Evolutionary conservation across 1,140 invertebrate species (phyloP).

Genomic region (Acyrthosiphon pisum): DNA sequence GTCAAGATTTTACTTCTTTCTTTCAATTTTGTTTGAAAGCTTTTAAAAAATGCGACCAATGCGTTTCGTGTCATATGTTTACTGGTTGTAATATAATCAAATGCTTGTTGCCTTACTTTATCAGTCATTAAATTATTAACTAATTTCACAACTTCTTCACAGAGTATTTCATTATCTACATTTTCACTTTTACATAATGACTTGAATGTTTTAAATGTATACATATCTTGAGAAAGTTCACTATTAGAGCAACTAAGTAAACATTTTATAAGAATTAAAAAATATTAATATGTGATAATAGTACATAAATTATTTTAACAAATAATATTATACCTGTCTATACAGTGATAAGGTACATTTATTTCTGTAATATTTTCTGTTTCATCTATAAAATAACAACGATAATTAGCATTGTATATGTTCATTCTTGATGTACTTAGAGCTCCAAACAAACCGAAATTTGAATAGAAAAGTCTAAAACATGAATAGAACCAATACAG

Average conservation of each 20-base stretch:
- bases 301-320: background rate
- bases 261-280: constrained; percentile 18
- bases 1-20: constrained; percentile 25
- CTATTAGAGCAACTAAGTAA: constrained; percentile 68
- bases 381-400: constrained; percentile 82
- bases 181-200: constrained; percentile 71
- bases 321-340: constrained; percentile 68
- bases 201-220: constrained; percentile 82
- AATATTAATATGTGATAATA: background rate
- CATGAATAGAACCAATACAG: constrained; percentile 52
- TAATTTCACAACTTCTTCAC: constrained; percentile 66
- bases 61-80: constrained; percentile 69
- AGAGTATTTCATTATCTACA: constrained; percentile 66
- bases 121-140: constrained; percentile 76
- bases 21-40: constrained; percentile 27
- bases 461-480: constrained; percentile 75
- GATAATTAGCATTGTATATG: constrained; percentile 69
- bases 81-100: constrained; percentile 74
- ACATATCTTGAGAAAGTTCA: constrained; percentile 83
- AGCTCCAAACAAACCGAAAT: constrained; percentile 78
- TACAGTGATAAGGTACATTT: constrained; percentile 87
- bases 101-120: constrained; percentile 74
- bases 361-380: constrained; percentile 82
- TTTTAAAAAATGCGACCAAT: constrained; percentile 61
- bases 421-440: constrained; percentile 62